Conservation (phyloP, 2,888 invertebrate species). For the Erpobdella octoculata region DNA sequence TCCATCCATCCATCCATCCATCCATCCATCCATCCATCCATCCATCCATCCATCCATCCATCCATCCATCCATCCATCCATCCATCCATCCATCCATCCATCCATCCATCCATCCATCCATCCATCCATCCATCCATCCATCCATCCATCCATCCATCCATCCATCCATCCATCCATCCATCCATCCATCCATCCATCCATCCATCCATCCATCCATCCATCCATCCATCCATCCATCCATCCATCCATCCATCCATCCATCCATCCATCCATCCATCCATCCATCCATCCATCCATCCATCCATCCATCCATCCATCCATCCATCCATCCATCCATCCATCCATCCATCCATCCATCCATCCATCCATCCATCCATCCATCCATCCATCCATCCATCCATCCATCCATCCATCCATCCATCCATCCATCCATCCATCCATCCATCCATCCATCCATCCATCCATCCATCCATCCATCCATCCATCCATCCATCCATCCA, state of each 20-base stretch:
- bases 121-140: constrained; percentile 12
- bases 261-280: constrained; percentile 12
- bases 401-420: no score
- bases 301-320: constrained; percentile 12
- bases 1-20: neutral
- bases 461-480: no score
- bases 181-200: constrained; percentile 12
- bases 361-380: constrained; percentile 12
- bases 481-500: no score
- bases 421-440: no score
- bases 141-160: constrained; percentile 12
- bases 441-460: no score
- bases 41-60: constrained; percentile 12
- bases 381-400: no score
- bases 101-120: constrained; percentile 15
- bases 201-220: constrained; percentile 12
- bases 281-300: constrained; percentile 15
- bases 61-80: constrained; percentile 12
- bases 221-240: constrained; percentile 15
- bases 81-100: constrained; percentile 10
- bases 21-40: neutral
- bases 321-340: constrained; percentile 12
- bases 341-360: constrained; percentile 15
- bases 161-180: constrained; percentile 15
- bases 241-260: constrained; percentile 12